Percentiles rank a stretch among this genome's conserved stretches.
These are phyloP conservation scores for Diploptera punctata DNA, from an alignment of 2,888 invertebrate species.

Conservation along the genomic window DNA sequence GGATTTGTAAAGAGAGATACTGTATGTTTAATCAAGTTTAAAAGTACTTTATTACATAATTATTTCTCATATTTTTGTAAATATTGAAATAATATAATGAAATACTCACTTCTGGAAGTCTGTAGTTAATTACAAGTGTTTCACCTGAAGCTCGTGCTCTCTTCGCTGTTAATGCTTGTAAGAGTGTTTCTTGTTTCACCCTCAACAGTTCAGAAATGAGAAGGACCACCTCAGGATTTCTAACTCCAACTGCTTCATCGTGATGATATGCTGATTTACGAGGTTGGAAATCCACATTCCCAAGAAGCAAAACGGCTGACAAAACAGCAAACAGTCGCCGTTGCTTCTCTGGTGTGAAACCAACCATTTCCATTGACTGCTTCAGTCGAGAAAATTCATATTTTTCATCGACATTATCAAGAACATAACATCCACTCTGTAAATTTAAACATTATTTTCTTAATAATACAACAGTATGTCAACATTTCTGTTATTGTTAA, in stretches of 20 bases:
- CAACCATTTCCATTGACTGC: constrained; percentile 98
- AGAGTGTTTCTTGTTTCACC: constrained; percentile 86
- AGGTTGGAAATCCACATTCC: constrained; percentile 88
- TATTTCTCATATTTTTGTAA: too few species aligned
- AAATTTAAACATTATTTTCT: too few species aligned
- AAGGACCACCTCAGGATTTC: constrained; percentile 85
- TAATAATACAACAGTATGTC: too few species aligned
- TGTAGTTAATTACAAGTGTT: constrained; percentile 91
- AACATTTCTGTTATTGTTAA: too few species aligned
- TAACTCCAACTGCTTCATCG: constrained; percentile 92
- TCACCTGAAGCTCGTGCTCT: constrained; percentile 85
- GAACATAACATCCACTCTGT: constrained; percentile 79
- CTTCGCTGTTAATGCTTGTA: constrained; percentile 89
- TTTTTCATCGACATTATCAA: constrained; percentile 89
- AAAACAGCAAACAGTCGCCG: constrained; percentile 88
- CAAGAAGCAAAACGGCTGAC: constrained; percentile 91
- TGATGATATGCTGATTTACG: constrained; percentile 91
- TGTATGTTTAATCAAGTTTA: too few species aligned
- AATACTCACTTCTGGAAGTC: constrained; percentile 62
- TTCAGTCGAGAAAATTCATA: constrained; percentile 92
- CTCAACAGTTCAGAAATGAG: constrained; percentile 87
- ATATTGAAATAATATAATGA: too few species aligned
- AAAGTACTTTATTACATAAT: too few species aligned
- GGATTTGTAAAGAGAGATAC: too few species aligned
- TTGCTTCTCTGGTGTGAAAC: constrained; percentile 91